phyloP scores from a whole-genome alignment of 2,888 invertebrate species.

The Nowickia ferox region DNA sequence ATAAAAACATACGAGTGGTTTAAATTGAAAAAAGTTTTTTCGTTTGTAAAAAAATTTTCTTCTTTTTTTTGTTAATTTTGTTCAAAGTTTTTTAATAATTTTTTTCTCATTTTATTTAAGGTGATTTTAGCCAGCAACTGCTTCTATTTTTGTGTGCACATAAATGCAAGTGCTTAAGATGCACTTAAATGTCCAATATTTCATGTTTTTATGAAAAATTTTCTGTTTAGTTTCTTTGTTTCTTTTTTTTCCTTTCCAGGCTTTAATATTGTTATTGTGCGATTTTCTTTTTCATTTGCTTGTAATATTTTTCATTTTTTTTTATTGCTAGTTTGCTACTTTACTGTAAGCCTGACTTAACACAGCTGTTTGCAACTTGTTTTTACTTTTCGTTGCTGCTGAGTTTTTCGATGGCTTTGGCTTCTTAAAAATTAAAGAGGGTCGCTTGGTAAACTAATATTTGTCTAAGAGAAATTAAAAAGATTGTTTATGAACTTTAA shows the following conservation, averaged over 20 bases:
- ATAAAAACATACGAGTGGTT: constrained; percentile 55
- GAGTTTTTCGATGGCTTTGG: constrained; percentile 28
- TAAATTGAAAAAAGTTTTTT: constrained; percentile 57
- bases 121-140: constrained; percentile 44
- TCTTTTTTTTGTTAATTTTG: constrained; percentile 30
- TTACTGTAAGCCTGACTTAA: constrained; percentile 58
- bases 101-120: constrained; percentile 25
- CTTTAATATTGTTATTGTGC: constrained; percentile 45
- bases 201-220: constrained; percentile 76
- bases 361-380: constrained; percentile 69
- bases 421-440: constrained; percentile 54
- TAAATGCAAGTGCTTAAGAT: constrained; percentile 78
- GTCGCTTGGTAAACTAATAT: constrained; percentile 36
- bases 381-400: constrained; percentile 47
- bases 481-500: constrained; percentile 25
- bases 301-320: constrained; percentile 74
- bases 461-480: constrained; percentile 39
- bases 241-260: constrained; percentile 14
- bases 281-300: constrained; percentile 67
- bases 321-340: constrained; percentile 58
- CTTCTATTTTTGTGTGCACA: constrained; percentile 62
- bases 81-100: constrained; percentile 27
- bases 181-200: constrained; percentile 80
- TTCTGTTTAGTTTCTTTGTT: constrained; percentile 35
- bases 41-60: constrained; percentile 60